phyloP scores from a whole-genome alignment of 2,113 vertebrate genomes.

The Carassius gibelio region DNA sequence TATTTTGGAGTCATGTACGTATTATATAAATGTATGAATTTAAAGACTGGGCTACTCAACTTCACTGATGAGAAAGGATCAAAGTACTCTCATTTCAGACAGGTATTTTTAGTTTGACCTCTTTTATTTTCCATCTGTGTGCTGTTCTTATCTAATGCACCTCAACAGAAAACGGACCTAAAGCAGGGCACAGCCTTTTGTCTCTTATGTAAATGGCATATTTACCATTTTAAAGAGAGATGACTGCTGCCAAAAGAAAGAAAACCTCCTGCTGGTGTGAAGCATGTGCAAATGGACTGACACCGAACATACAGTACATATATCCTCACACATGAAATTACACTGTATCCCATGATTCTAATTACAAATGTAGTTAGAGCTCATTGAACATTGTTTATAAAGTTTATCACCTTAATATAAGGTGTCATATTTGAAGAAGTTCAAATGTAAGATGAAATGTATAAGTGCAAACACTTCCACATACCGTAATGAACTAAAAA shows the following conservation, averaged over 20 bases:
- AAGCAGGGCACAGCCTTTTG: constrained; percentile 3
- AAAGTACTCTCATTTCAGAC: background rate
- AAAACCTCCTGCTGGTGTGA: constrained; percentile 49
- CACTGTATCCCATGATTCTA: background rate
- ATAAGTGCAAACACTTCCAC: constrained; percentile 22
- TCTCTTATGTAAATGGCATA: constrained; percentile 49
- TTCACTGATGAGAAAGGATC: background rate
- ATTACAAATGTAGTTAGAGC: background rate
- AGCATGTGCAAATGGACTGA: constrained; percentile 54
- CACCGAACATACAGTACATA: background rate
- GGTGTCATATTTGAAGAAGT: background rate
- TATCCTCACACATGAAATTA: background rate
- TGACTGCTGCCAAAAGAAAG: constrained; percentile 29
- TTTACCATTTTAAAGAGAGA: constrained; percentile 57
- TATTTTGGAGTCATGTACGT: background rate
- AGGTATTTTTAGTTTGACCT: background rate
- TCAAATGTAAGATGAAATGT: background rate
- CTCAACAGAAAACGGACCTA: background rate
- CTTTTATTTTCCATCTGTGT: constrained; percentile 1
- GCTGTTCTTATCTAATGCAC: background rate
- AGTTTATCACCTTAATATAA: background rate
- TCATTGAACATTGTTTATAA: background rate
- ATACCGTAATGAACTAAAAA: background rate
- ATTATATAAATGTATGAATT: background rate
- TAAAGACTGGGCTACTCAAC: background rate